These are phyloP conservation scores for Hycleus cichorii DNA, from an alignment of 1,140 invertebrate species.

Conservation along the genomic window DNA sequence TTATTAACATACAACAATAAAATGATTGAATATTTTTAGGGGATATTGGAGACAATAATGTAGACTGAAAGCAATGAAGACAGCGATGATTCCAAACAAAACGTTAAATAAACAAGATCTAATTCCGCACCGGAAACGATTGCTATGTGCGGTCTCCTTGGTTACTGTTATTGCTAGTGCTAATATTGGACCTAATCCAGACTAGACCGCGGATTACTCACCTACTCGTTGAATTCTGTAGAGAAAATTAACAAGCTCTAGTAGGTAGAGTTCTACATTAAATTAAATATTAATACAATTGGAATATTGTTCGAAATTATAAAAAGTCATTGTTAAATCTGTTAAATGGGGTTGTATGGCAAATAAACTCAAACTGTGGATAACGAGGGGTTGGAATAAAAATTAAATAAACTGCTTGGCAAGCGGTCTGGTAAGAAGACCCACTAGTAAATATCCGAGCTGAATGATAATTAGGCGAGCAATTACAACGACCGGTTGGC, in stretches of 20 bases:
- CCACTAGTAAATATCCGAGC: slow-evolving; percentile 4
- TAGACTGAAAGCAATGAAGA: too few species aligned
- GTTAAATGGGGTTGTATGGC: too few species aligned
- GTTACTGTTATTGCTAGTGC: slow-evolving; percentile 17
- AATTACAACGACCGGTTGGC: slow-evolving; percentile 22
- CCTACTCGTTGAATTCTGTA: slow-evolving; percentile 5
- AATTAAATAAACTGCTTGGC: slow-evolving; percentile 15
- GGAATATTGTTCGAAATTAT: too few species aligned
- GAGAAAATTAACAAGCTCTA: slow-evolving; percentile 3
- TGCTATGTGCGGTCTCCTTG: slow-evolving; percentile 17
- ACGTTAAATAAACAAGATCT: too few species aligned
- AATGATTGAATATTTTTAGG: too few species aligned
- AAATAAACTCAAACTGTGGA: slow-evolving; percentile 10
- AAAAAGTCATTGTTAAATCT: too few species aligned
- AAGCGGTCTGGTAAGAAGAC: slow-evolving; percentile 11
- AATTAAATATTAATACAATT: too few species aligned
- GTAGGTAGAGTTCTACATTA: too few species aligned
- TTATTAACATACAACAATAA: too few species aligned
- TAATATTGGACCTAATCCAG: slow-evolving; percentile 19
- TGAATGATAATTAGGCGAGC: slow-evolving; percentile 28
- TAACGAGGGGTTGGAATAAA: slow-evolving; percentile 5
- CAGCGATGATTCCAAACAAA: too few species aligned
- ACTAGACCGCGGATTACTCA: slow-evolving; percentile 16
- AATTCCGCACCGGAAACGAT: background rate
- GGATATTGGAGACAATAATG: too few species aligned